phyloP scores from a whole-genome alignment of 2,113 vertebrate species.

The Riparia riparia region DNA sequence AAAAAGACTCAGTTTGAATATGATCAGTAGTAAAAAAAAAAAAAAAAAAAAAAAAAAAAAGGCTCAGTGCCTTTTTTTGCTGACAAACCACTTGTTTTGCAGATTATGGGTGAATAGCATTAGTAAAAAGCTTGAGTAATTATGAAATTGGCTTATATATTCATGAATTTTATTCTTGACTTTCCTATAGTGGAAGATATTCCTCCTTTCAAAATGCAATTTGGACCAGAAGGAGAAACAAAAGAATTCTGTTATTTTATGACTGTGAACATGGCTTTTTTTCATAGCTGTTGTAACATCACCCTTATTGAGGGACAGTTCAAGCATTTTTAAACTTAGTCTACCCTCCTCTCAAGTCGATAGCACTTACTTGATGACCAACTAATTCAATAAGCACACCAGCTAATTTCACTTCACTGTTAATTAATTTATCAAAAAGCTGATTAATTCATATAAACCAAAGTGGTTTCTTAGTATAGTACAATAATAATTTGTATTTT shows the following conservation, averaged over 20 bases:
- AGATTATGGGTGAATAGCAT: background rate
- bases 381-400: background rate
- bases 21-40: background rate
- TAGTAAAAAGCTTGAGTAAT: background rate
- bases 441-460: background rate
- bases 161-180: background rate
- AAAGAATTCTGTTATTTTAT: background rate
- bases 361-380: background rate
- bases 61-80: background rate
- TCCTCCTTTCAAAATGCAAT: background rate
- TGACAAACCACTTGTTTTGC: background rate
- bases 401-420: background rate
- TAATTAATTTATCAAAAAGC: background rate
- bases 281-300: background rate
- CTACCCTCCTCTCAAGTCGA: background rate
- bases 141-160: background rate
- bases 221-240: background rate
- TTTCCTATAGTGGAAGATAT: background rate
- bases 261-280: background rate
- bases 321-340: background rate
- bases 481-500: background rate
- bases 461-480: background rate
- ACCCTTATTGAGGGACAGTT: background rate
- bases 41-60: background rate
- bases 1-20: background rate